A percentile compares a stretch with the other conserved stretches of the same genome.
Evolutionary conservation across 1,140 invertebrate genomes (phyloP).

Genomic region (Leptestheria dahalacensis): DNA sequence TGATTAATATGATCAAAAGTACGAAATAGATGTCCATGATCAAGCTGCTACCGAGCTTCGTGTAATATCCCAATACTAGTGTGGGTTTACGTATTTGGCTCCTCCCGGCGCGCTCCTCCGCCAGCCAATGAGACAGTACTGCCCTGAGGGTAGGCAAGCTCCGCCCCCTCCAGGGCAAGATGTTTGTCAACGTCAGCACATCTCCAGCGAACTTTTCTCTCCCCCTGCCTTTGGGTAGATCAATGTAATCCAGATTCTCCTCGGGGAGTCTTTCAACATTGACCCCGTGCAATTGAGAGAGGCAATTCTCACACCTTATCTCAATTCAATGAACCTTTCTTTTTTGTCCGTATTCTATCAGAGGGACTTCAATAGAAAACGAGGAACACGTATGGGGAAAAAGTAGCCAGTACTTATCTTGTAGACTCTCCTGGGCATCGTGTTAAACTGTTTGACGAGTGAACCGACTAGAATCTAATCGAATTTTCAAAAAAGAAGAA

Average conservation of each 20-base stretch:
- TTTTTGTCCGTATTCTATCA: no score
- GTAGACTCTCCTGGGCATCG: no score
- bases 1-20: no score
- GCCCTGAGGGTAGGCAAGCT: neutral
- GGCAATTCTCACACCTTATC: neutral
- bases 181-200: neutral
- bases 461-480: no score
- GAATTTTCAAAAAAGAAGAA: neutral
- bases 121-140: neutral
- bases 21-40: no score
- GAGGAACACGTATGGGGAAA: neutral
- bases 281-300: neutral
- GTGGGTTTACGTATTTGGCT: no score
- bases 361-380: no score
- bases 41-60: no score
- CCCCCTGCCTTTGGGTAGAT: neutral
- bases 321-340: neutral
- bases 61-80: no score
- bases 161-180: neutral
- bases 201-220: neutral
- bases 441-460: no score
- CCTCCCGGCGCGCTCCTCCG: neutral
- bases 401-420: neutral
- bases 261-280: neutral
- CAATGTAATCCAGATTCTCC: neutral